A percentile compares a stretch with the other conserved stretches of the same genome.
phyloP scores from a whole-genome alignment of 2,113 vertebrate genomes.

The Paedocypris sp. region DNA sequence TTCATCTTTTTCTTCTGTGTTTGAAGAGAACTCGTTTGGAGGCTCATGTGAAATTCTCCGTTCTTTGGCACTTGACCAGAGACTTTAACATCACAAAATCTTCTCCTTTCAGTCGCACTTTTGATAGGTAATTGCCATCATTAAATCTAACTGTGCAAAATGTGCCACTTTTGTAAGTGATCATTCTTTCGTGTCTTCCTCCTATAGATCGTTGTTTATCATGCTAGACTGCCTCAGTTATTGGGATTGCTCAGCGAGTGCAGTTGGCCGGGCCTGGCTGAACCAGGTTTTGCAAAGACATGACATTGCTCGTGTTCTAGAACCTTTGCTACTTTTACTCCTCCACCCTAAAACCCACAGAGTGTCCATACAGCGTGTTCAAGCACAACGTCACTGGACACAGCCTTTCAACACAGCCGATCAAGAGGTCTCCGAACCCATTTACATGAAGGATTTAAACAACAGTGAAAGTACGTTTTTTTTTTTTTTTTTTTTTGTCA shows the following conservation, averaged over 20 bases:
- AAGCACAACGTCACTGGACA: conserved; percentile 81
- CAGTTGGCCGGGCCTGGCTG: conserved; percentile 91
- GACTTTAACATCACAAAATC: conserved; percentile 94
- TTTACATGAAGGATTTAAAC: conserved; percentile 66
- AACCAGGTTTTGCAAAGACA: conserved; percentile 96
- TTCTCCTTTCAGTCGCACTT: conserved; percentile 88
- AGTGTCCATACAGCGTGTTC: conserved; percentile 90
- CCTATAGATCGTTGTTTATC: conserved; percentile 85
- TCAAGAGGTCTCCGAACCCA: conserved; percentile 38
- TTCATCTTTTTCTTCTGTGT: no score
- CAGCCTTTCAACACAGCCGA: conserved; percentile 51
- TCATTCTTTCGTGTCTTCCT: not conserved
- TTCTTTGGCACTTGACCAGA: conserved; percentile 94
- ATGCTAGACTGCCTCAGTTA: conserved; percentile 95
- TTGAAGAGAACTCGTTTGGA: conserved; percentile 82
- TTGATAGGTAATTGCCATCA: conserved; percentile 78
- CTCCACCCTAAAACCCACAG: conserved; percentile 96
- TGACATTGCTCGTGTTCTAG: conserved; percentile 90
- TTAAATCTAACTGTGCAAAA: not conserved
- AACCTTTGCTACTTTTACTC: conserved; percentile 84
- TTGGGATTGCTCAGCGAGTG: conserved; percentile 85
- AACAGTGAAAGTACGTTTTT: conserved; percentile 67
- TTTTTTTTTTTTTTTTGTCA: not conserved
- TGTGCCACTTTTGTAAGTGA: not conserved
- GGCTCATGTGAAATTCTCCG: conserved; percentile 90